Evolutionary conservation across 37 sponge, comb jelly and placozoan species (phyloP), one percentile per base, ranked within the genome.

Genomic region (Oscarella lobularis): DNA sequence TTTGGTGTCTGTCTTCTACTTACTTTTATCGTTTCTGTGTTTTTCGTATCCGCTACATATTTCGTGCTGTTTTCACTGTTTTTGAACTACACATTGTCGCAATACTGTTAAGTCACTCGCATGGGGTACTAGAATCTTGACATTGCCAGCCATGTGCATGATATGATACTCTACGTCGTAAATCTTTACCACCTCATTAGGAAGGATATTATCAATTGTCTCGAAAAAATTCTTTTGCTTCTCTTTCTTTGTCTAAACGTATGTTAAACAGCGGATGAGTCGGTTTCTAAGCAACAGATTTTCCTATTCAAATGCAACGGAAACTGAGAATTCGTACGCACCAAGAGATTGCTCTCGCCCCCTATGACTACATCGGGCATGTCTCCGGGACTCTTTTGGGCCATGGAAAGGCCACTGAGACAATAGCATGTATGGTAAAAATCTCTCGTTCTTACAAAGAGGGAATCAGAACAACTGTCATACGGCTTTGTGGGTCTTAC

Each of bases 351-450:
- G 60, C 20, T 20, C 20, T 9, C 60, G 20, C 20, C 14, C 9
- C 71, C 71, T 34, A 14, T 35, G 31, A 14, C 71, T 14, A 35
- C 4, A 5, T 68, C 71, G 29, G 6, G 35, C 31, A 5, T 35
- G 31, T 68, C 77, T 2, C 78, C 68, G 27, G 60, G 82, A 76
- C 82, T 83, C 69, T 96, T 87, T 75, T 96, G 98, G 0, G 91
- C 78, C 1, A 90, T 67, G 6, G 94, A 93, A 33, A 96, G 66
- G 0, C 98, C 98, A 90, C 91, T 90, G 39, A 96, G 82, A 39
- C 91, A 85, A 75, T 96, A 96, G 75, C 98, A 96, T 1, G 98
- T 90, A 78, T 96, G 98, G 40, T 96, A 96, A 66, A 75, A 88
- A 68, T 93, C 94, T n/a, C 82, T 65, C 32, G 78, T 38, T 31